phyloP scores from a whole-genome alignment of 1,140 invertebrate genomes.

The Acromyrmex charruanus region DNA sequence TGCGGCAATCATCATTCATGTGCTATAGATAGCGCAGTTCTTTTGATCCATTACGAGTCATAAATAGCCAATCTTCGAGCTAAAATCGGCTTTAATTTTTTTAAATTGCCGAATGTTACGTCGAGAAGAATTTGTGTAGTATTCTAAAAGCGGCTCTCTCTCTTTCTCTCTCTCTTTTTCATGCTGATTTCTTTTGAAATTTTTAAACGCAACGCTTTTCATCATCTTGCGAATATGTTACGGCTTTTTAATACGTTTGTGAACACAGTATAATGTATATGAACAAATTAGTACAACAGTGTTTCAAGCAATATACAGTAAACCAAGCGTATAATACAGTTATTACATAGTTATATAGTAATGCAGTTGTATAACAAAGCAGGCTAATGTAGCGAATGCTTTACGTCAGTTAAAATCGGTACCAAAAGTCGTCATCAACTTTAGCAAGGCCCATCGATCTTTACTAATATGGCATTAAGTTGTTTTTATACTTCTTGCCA shows the following conservation, averaged over 20 bases:
- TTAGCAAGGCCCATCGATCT: conserved; percentile 23
- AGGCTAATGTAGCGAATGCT: background rate
- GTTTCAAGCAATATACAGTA: conserved; percentile 7
- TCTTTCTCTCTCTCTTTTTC: no score
- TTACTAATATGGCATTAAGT: conserved; percentile 5
- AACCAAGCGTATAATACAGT: background rate
- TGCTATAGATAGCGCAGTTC: conserved; percentile 22
- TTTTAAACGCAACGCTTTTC: background rate
- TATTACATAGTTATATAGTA: background rate
- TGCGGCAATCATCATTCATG: background rate
- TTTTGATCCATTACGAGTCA: background rate
- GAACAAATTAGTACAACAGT: background rate
- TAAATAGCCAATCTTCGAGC: conserved; percentile 15
- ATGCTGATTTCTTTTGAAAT: background rate
- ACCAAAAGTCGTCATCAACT: conserved; percentile 15
- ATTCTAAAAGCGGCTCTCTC: background rate
- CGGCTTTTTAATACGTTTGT: background rate
- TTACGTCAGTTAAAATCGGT: background rate
- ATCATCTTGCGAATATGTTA: background rate
- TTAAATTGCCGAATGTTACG: background rate
- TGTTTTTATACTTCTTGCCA: conserved; percentile 23
- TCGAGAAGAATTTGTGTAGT: background rate
- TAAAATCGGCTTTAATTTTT: conserved; percentile 20
- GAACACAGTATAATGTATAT: background rate
- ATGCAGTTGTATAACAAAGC: background rate